Conservation (phyloP, 2,113 vertebrate species). For the Ochotona curzoniae region DNA sequence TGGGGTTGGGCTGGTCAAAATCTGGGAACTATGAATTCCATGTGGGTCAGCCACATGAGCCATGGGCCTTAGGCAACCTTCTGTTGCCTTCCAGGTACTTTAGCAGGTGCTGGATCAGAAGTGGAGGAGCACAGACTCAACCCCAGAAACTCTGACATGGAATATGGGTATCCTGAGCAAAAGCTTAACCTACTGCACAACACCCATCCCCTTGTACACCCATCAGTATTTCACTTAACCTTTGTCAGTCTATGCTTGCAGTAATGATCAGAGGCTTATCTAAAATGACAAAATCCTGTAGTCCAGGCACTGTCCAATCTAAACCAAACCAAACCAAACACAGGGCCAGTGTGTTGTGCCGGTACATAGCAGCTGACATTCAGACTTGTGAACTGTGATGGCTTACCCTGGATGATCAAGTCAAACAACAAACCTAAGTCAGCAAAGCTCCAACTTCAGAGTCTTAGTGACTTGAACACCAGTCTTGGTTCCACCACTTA, state of each 20-base stretch:
- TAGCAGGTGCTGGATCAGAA: too few species aligned
- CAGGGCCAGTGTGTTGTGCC: too few species aligned
- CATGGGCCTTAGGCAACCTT: too few species aligned
- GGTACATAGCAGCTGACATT: accelerated
- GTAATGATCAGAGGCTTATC: neutral
- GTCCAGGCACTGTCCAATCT: neutral
- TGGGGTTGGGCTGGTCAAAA: too few species aligned
- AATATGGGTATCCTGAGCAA: too few species aligned
- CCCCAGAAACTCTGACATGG: too few species aligned
- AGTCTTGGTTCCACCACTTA: constrained; percentile 1
- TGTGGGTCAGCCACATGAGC: too few species aligned
- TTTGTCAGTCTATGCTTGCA: neutral
- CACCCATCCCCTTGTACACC: neutral
- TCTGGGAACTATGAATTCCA: too few species aligned
- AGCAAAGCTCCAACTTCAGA: neutral
- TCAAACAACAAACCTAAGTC: neutral
- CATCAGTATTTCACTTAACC: constrained; percentile 14
- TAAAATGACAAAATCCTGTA: neutral
- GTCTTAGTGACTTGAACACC: neutral
- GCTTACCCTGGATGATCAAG: neutral
- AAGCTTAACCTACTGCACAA: too few species aligned
- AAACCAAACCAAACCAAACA: neutral
- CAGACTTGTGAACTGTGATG: too few species aligned
- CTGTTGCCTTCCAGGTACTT: too few species aligned
- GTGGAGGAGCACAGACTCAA: too few species aligned